Conservation (phyloP, 2,113 vertebrate species). For the Sinocyclocheilus grahami region DNA sequence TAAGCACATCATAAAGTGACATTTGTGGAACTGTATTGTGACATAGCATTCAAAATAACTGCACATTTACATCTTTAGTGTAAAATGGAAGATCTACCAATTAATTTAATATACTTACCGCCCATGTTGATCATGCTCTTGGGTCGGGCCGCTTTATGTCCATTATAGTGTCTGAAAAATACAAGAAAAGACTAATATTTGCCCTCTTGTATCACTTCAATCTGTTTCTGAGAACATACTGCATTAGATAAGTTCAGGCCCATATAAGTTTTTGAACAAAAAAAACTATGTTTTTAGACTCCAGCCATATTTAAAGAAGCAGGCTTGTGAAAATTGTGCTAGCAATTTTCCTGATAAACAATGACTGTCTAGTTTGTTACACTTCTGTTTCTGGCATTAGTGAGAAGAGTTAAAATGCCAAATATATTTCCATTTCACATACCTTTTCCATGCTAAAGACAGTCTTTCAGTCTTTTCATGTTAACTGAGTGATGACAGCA, state of each 20-base stretch:
- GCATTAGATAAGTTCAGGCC: neutral
- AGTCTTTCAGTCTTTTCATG: neutral
- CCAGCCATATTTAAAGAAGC: neutral
- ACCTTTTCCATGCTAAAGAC: neutral
- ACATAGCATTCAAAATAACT: neutral
- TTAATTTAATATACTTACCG: slow-evolving; percentile 62
- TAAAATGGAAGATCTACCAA: neutral
- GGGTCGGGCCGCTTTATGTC: slow-evolving; percentile 53
- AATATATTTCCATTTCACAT: neutral
- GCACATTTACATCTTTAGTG: neutral
- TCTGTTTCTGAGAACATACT: neutral
- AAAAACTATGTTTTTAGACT: neutral
- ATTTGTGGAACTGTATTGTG: neutral
- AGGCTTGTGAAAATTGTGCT: neutral
- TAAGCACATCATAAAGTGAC: neutral
- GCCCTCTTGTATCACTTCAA: neutral
- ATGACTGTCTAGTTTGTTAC: neutral
- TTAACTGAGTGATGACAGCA: neutral
- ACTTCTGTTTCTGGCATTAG: neutral
- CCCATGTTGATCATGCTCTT: slow-evolving; percentile 62
- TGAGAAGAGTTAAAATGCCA: neutral
- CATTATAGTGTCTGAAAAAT: slow-evolving; percentile 69
- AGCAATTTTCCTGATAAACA: neutral
- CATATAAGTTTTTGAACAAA: neutral
- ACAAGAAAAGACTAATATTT: slow-evolving; percentile 7